A percentile compares a stretch with the other conserved stretches of the same genome.
These are phyloP conservation scores for Peromyscus polionotus DNA, from an alignment of 2,113 vertebrate genomes.

Conservation along the genomic window DNA sequence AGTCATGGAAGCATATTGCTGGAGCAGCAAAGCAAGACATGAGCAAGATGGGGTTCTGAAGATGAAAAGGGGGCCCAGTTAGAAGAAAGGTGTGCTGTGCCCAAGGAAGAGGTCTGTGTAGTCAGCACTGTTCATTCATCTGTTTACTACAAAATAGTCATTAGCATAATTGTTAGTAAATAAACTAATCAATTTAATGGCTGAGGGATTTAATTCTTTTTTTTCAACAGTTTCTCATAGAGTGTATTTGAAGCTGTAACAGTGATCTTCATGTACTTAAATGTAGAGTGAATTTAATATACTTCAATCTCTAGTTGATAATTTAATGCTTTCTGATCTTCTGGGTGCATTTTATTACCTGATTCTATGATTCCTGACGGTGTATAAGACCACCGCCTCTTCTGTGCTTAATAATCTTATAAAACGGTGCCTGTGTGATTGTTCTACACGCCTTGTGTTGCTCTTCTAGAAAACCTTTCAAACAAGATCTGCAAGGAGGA, in stretches of 20 bases:
- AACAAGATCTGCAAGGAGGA: background rate
- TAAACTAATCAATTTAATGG: background rate
- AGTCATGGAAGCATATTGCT: background rate
- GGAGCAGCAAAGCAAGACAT: background rate
- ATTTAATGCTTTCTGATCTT: background rate
- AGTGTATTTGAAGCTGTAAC: background rate
- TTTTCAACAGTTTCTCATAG: background rate
- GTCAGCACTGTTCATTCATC: too few species aligned
- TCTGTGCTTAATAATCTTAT: constrained; percentile 35
- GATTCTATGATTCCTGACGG: background rate
- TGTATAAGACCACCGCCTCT: background rate
- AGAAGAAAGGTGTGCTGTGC: background rate
- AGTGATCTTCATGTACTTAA: constrained; percentile 10
- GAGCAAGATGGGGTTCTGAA: background rate
- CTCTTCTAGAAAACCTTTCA: constrained; percentile 54
- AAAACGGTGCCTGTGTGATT: background rate
- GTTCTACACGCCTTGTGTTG: background rate
- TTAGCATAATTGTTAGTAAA: background rate
- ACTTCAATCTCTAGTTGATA: background rate
- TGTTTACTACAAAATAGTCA: background rate
- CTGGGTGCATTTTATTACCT: background rate
- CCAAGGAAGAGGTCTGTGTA: background rate
- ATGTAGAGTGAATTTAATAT: background rate
- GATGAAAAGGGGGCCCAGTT: background rate
- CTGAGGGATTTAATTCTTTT: background rate